These are phyloP conservation scores for Halictus ligatus DNA, from an alignment of 2,888 invertebrate species.

Conservation along the genomic window DNA sequence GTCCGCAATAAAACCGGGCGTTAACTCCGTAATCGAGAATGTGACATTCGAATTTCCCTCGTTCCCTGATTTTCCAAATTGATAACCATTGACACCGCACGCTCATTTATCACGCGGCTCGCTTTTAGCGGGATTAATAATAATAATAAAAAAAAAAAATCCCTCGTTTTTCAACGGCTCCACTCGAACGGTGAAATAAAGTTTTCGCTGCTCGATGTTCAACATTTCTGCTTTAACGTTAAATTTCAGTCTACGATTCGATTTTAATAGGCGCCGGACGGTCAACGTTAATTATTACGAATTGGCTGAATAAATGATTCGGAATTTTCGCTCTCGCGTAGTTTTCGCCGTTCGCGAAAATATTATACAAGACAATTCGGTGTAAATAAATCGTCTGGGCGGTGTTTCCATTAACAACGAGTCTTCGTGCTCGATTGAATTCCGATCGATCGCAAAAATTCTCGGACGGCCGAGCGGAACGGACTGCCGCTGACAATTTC, in stretches of 20 bases:
- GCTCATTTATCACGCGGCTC: not conserved
- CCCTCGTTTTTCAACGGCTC: not conserved
- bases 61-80: conserved; percentile 26
- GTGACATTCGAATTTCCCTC: conserved; percentile 20
- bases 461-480: not conserved
- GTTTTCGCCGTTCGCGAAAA: no score
- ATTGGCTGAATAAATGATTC: not conserved
- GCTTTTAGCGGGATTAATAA: conserved; percentile 20
- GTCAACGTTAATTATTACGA: not conserved
- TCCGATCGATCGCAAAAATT: not conserved
- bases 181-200: not conserved
- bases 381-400: not conserved
- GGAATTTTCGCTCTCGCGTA: not conserved
- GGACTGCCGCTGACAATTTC: not conserved
- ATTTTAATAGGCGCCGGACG: not conserved
- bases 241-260: not conserved
- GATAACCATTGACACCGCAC: conserved; percentile 4
- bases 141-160: conserved; percentile 2
- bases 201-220: not conserved
- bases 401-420: not conserved
- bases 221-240: not conserved
- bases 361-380: not conserved
- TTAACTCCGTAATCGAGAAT: conserved; percentile 27
- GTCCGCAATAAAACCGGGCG: conserved; percentile 19
- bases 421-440: not conserved